phyloP scores from a whole-genome alignment of 2,113 vertebrate species.

The Brachionichthys hirsutus region DNA sequence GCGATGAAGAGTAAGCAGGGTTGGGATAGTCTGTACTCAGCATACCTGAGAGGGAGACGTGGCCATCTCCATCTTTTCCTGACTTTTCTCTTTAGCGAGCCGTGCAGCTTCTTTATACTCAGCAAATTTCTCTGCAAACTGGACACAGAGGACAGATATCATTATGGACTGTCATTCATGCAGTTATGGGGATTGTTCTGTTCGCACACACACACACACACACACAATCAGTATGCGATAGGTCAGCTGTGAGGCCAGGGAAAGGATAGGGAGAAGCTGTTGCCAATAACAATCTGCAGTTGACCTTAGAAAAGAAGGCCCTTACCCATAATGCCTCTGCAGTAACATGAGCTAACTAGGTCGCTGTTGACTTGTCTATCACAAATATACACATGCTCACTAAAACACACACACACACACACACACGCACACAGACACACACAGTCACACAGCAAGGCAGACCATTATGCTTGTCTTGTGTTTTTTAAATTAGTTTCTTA shows the following conservation, averaged over 20 bases:
- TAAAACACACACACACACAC: not conserved
- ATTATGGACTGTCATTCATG: slow-evolving; percentile 26
- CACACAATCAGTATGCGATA: slow-evolving; percentile 34
- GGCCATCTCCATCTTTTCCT: slow-evolving; percentile 96
- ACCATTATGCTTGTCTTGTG: slow-evolving; percentile 19
- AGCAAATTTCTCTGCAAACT: slow-evolving; percentile 99
- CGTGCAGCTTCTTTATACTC: slow-evolving; percentile 98
- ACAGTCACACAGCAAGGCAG: slow-evolving; percentile 6
- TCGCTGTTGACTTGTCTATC: slow-evolving; percentile 34
- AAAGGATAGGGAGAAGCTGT: slow-evolving; percentile 22
- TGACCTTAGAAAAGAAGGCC: slow-evolving; percentile 35
- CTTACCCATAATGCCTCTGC: slow-evolving; percentile 42
- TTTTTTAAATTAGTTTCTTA: slow-evolving; percentile 27
- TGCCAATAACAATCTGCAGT: slow-evolving; percentile 35
- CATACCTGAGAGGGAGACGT: slow-evolving; percentile 95
- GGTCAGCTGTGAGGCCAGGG: slow-evolving; percentile 15
- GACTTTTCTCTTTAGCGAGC: slow-evolving; percentile 95
- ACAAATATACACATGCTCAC: not conserved
- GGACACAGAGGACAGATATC: slow-evolving; percentile 42
- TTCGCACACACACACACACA: slow-evolving; percentile 21
- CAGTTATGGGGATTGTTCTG: slow-evolving; percentile 34
- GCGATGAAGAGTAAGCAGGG: not conserved
- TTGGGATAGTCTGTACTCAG: not conserved
- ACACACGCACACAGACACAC: slow-evolving; percentile 12
- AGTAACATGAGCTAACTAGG: slow-evolving; percentile 57